These are phyloP conservation scores for Charina bottae DNA, from an alignment of 2,113 vertebrate species.

Conservation along the genomic window DNA sequence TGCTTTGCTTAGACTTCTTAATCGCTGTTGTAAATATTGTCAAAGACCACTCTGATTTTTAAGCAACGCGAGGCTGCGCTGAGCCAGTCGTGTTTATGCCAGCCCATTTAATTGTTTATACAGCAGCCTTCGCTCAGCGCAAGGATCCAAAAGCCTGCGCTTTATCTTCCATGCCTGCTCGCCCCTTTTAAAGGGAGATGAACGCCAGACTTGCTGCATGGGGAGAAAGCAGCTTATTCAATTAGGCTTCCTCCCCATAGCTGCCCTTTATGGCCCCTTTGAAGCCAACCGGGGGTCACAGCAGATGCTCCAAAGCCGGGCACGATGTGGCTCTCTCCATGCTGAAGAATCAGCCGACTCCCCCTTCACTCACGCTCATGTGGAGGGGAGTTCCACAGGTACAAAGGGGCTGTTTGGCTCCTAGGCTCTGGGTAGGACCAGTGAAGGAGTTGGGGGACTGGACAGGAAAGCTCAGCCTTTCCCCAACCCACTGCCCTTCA, in stretches of 20 bases:
- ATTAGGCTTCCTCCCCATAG: neutral
- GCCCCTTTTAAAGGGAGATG: neutral
- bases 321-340: too few species aligned
- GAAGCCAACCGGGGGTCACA: neutral
- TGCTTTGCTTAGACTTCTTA: neutral
- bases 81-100: neutral
- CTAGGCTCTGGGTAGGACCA: neutral
- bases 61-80: neutral
- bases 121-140: neutral
- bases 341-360: neutral
- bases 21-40: neutral
- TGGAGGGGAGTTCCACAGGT: neutral
- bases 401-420: neutral
- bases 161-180: neutral
- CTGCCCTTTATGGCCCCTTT: neutral
- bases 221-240: neutral
- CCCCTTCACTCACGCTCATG: neutral
- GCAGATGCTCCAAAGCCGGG: neutral
- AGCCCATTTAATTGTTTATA: neutral
- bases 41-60: neutral
- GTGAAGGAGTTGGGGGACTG: neutral
- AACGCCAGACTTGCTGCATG: neutral
- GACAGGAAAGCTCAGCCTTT: neutral
- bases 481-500: neutral
- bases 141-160: neutral